These are phyloP conservation scores for Drosophila nebulosa DNA, from an alignment of 1,140 invertebrate genomes.

Conservation along the genomic window DNA sequence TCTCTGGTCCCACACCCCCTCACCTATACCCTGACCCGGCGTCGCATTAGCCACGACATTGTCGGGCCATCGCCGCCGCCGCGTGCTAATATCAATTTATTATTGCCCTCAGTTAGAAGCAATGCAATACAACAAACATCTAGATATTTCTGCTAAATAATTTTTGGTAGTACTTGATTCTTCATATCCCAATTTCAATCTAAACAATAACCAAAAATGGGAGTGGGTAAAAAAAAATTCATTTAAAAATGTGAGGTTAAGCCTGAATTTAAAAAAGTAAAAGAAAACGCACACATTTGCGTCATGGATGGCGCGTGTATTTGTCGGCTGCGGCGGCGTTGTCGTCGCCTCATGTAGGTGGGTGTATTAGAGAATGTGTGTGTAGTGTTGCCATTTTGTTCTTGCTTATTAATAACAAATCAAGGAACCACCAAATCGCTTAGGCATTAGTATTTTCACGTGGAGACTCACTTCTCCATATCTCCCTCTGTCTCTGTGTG, in stretches of 20 bases:
- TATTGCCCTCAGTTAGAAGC: background rate
- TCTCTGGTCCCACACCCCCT: background rate
- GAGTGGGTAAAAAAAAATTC: background rate
- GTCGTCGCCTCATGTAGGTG: slow-evolving; percentile 18
- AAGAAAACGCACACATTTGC: slow-evolving; percentile 41
- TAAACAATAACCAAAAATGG: background rate
- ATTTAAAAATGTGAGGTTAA: slow-evolving; percentile 53
- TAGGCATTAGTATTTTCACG: slow-evolving; percentile 5
- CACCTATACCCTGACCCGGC: background rate
- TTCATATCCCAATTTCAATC: background rate
- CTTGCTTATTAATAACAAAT: slow-evolving; percentile 29
- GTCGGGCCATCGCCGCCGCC: background rate
- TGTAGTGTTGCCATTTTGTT: background rate
- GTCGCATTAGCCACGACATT: background rate
- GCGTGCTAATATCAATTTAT: background rate
- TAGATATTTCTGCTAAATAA: background rate
- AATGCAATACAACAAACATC: background rate
- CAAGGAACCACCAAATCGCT: background rate
- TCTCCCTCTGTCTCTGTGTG: background rate
- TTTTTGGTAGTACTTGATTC: background rate
- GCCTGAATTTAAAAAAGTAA: slow-evolving; percentile 33
- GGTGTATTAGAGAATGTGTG: background rate
- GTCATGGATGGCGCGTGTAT: slow-evolving; percentile 59
- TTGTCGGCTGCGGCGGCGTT: slow-evolving; percentile 31
- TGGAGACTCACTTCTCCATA: slow-evolving; percentile 6